These are phyloP conservation scores for Exephanes ischioxanthus DNA, from an alignment of 2,888 invertebrate genomes.

Conservation along the genomic window DNA sequence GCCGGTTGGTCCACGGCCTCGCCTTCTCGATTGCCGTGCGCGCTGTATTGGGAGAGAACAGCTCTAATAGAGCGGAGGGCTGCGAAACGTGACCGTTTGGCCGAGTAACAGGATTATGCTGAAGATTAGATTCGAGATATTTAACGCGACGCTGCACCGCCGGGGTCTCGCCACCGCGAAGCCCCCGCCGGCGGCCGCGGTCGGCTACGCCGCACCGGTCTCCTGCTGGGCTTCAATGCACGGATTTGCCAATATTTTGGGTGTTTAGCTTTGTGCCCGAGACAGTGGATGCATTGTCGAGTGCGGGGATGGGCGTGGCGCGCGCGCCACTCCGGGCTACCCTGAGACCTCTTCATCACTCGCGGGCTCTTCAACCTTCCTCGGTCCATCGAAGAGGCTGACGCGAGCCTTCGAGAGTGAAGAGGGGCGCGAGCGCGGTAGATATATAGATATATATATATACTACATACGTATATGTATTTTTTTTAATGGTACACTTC, in stretches of 20 bases:
- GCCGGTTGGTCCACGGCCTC: conserved; percentile 29
- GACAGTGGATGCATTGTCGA: conserved; percentile 72
- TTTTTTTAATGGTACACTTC: neutral
- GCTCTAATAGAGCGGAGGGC: conserved; percentile 51
- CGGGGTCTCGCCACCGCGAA: conserved; percentile 18
- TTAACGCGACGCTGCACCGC: conserved; percentile 69
- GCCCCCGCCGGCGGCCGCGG: conserved; percentile 31
- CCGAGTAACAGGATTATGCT: conserved; percentile 81
- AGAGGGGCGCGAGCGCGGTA: neutral
- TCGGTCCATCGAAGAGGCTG: conserved; percentile 11
- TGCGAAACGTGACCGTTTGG: conserved; percentile 80
- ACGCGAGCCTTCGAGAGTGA: neutral
- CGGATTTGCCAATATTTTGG: conserved; percentile 84
- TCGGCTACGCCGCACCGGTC: conserved; percentile 33
- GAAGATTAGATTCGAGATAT: conserved; percentile 80
- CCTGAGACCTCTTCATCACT: conserved; percentile 54
- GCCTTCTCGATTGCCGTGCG: conserved; percentile 62
- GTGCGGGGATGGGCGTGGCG: conserved; percentile 72
- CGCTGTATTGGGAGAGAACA: conserved; percentile 18
- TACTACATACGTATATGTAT: too few species aligned
- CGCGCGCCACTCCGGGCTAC: conserved; percentile 40
- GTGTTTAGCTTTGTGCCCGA: conserved; percentile 81
- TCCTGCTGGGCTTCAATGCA: conserved; percentile 63
- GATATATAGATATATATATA: neutral
- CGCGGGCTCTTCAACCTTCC: conserved; percentile 11